Conservation (phyloP, 2,797 vertebrate species). For the Scyliorhinus canicula region DNA sequence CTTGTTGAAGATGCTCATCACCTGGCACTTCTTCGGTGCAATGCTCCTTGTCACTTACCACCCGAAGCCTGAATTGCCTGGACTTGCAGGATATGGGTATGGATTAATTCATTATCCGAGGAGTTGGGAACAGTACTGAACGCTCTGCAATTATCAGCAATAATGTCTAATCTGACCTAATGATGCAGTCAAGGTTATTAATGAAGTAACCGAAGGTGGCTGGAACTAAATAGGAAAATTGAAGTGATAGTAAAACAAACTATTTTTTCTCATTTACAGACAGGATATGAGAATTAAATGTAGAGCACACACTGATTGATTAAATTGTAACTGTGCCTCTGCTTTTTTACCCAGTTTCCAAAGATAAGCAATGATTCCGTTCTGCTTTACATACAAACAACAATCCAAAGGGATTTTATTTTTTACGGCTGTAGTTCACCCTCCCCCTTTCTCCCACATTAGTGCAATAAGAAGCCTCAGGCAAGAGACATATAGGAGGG, state of each 20-base stretch:
- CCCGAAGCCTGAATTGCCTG: not conserved
- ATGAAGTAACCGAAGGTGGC: not conserved
- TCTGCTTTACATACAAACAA: conserved; percentile 43
- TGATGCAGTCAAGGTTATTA: not conserved
- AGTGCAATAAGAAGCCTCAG: conserved; percentile 41
- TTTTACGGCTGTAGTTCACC: conserved; percentile 40
- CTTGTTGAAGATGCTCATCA: not conserved
- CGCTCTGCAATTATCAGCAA: not conserved
- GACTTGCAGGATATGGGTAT: not conserved
- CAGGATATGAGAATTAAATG: not conserved
- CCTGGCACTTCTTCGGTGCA: not conserved
- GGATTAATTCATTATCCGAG: not conserved
- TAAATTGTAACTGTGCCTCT: conserved; percentile 40
- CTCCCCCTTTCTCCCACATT: conserved; percentile 19
- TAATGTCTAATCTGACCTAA: not conserved
- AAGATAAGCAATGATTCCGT: conserved; percentile 36
- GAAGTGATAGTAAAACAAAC: not conserved
- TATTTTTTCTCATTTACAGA: not conserved
- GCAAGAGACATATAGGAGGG: conserved; percentile 36
- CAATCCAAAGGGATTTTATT: conserved; percentile 36
- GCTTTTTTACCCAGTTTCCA: conserved; percentile 39
- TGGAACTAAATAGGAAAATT: not conserved
- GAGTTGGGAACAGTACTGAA: not conserved
- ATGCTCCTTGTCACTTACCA: not conserved
- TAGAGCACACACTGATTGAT: conserved; percentile 36